These are phyloP conservation scores for Agrochola litura DNA, from an alignment of 2,888 invertebrate species.

Conservation along the genomic window DNA sequence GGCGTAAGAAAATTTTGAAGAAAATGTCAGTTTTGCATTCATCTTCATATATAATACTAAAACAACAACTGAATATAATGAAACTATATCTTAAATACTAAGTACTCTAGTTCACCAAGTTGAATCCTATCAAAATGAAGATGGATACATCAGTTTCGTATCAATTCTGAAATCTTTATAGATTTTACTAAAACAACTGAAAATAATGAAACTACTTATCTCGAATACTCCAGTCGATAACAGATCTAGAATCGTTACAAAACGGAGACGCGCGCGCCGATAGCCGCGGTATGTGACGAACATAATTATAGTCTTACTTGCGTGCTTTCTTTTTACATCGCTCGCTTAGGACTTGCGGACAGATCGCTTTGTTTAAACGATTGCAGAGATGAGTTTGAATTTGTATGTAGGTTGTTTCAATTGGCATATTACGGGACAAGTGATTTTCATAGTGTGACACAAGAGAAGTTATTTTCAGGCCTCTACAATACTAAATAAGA, in stretches of 20 bases:
- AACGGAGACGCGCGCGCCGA: constrained; percentile 60
- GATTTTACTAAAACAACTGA: constrained; percentile 7
- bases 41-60: not conserved
- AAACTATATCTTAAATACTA: constrained; percentile 33
- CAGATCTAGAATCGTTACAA: constrained; percentile 59
- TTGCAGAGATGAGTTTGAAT: constrained; percentile 21
- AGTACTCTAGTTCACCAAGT: not conserved
- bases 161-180: not conserved
- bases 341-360: constrained; percentile 56
- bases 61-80: constrained; percentile 39
- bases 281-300: constrained; percentile 73
- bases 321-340: constrained; percentile 76
- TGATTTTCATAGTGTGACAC: not conserved
- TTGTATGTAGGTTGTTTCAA: not conserved
- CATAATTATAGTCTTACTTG: constrained; percentile 70
- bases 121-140: not conserved
- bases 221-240: constrained; percentile 59
- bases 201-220: constrained; percentile 58
- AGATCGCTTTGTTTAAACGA: constrained; percentile 43
- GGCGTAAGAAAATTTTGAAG: not conserved
- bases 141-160: not conserved
- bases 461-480: not conserved
- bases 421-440: not conserved
- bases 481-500: too few species aligned
- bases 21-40: not conserved